A percentile compares a stretch with the other conserved stretches of the same genome.
phyloP scores from a whole-genome alignment of 2,888 invertebrate genomes.

The Andrena minutula region DNA sequence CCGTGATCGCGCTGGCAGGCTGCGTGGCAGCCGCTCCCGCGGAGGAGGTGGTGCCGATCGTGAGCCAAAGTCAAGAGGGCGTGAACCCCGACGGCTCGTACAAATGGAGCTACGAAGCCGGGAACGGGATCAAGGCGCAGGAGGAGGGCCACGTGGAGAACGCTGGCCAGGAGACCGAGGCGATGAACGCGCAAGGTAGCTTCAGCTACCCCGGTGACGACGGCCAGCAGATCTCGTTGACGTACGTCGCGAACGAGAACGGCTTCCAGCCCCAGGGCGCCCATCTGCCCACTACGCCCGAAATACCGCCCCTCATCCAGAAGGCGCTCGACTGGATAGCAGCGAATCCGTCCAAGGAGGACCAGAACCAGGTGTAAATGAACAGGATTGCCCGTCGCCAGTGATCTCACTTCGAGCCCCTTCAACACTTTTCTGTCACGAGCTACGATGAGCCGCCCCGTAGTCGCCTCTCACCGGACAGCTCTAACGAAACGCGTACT shows the following conservation, averaged over 20 bases:
- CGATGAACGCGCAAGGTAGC: constrained; percentile 81
- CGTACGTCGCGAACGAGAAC: constrained; percentile 84
- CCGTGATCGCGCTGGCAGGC: constrained; percentile 72
- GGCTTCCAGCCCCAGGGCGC: constrained; percentile 84
- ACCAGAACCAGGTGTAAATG: constrained; percentile 70
- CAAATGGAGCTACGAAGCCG: constrained; percentile 84
- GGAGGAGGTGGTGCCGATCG: constrained; percentile 79
- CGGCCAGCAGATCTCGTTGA: constrained; percentile 81
- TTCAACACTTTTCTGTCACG: constrained; percentile 36
- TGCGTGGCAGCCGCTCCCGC: constrained; percentile 68
- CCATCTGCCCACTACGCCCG: constrained; percentile 84
- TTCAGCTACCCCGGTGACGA: constrained; percentile 83
- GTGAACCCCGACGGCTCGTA: constrained; percentile 83
- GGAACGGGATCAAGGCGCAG: constrained; percentile 85
- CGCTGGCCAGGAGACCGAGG: constrained; percentile 79
- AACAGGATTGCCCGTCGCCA: constrained; percentile 40
- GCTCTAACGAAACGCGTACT: constrained; percentile 55
- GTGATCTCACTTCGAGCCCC: constrained; percentile 69
- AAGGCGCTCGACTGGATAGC: constrained; percentile 81
- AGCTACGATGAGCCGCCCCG: constrained; percentile 52
- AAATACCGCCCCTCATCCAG: constrained; percentile 82
- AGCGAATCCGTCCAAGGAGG: constrained; percentile 77
- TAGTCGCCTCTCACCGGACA: constrained; percentile 50
- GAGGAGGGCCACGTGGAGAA: constrained; percentile 83
- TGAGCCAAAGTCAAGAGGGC: constrained; percentile 79